phyloP scores from a whole-genome alignment of 2,797 vertebrate genomes.

The Phalloptychus januarius region DNA sequence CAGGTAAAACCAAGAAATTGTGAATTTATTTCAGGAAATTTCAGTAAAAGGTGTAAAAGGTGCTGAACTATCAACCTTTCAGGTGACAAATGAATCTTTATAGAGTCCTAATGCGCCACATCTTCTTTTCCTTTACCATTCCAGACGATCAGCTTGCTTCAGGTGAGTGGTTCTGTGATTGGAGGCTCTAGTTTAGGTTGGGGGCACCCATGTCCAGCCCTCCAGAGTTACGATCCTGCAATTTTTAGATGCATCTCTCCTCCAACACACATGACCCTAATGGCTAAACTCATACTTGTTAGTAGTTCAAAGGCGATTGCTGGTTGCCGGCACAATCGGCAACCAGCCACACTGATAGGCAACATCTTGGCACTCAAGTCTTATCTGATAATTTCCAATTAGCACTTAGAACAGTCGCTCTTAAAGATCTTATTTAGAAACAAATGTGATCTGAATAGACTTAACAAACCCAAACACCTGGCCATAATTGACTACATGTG shows the following conservation, averaged over 20 bases:
- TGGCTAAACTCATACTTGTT: not conserved
- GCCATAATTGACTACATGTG: slow-evolving; percentile 52
- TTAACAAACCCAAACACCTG: not conserved
- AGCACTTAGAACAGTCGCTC: not conserved
- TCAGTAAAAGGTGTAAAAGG: not conserved
- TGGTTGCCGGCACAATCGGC: not conserved
- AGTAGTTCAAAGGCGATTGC: not conserved
- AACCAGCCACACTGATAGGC: not conserved
- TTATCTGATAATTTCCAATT: not conserved
- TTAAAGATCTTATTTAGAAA: slow-evolving; percentile 4
- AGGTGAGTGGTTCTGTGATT: not conserved
- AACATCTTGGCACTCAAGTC: not conserved
- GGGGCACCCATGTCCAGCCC: not conserved
- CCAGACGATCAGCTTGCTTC: not conserved
- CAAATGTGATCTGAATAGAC: not conserved
- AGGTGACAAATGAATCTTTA: not conserved
- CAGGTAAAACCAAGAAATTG: not conserved
- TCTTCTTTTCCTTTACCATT: not conserved
- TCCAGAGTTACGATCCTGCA: not conserved
- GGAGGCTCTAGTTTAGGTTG: not conserved
- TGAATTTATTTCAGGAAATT: not conserved
- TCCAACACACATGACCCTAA: not conserved
- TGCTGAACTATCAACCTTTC: not conserved
- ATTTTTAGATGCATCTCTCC: not conserved
- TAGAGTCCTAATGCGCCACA: not conserved